These are phyloP conservation scores for Xestia c-nigrum DNA, from an alignment of 2,888 invertebrate species.

Conservation along the genomic window DNA sequence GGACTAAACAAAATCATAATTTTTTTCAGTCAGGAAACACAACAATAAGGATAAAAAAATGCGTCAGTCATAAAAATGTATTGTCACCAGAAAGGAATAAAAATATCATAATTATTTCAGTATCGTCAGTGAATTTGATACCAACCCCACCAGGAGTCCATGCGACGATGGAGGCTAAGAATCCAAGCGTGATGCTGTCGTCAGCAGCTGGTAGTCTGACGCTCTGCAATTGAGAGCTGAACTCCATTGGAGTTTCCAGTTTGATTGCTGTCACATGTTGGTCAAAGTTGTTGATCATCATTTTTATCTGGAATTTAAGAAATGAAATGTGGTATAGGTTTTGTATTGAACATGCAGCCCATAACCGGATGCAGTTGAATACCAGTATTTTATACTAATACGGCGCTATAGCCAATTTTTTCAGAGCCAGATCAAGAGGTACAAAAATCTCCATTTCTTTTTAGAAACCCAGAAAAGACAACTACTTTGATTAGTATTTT, in stretches of 20 bases:
- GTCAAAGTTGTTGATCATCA: slow-evolving; percentile 85
- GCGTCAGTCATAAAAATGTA: too few species aligned
- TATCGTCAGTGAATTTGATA: not conserved
- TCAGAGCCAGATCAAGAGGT: too few species aligned
- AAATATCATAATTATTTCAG: not conserved
- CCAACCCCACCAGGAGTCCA: slow-evolving; percentile 86
- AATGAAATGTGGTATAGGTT: not conserved
- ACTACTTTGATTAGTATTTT: slow-evolving; percentile 7
- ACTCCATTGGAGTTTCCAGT: slow-evolving; percentile 73
- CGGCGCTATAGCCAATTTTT: not conserved
- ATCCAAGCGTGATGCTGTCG: slow-evolving; percentile 79
- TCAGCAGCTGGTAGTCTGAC: slow-evolving; percentile 77
- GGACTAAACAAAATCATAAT: too few species aligned
- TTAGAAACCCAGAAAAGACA: not conserved
- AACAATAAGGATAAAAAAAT: too few species aligned
- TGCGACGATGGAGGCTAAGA: slow-evolving; percentile 80
- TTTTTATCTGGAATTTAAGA: slow-evolving; percentile 77
- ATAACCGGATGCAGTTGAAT: too few species aligned
- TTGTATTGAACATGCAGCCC: not conserved
- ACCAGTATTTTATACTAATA: not conserved
- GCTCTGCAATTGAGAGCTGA: slow-evolving; percentile 73
- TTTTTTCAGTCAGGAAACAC: too few species aligned
- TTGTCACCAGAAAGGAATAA: too few species aligned
- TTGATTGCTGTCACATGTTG: slow-evolving; percentile 82
- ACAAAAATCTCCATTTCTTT: not conserved